phyloP scores from a whole-genome alignment of 2,888 invertebrate genomes.

The Phasia obesa region DNA sequence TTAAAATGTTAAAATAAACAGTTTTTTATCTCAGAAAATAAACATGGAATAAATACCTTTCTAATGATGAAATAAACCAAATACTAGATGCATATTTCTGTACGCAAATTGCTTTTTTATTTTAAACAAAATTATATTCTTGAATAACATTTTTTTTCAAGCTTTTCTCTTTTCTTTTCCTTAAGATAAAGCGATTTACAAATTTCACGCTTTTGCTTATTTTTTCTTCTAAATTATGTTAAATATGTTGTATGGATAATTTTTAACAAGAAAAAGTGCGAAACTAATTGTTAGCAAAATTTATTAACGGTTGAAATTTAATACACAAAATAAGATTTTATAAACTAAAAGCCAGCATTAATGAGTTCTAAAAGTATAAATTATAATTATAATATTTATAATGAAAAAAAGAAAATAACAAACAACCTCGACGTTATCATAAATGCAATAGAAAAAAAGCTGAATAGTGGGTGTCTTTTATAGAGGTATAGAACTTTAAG shows the following conservation, averaged over 20 bases:
- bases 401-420: too few species aligned
- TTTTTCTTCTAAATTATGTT: not conserved
- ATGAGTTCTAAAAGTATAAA: too few species aligned
- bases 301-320: not conserved
- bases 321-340: not conserved
- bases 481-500: too few species aligned
- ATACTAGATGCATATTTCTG: constrained; percentile 28
- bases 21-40: constrained; percentile 49
- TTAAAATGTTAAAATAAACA: not conserved
- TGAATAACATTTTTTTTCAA: constrained; percentile 26
- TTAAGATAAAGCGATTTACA: not conserved
- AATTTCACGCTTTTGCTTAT: not conserved
- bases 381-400: too few species aligned
- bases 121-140: constrained; percentile 22
- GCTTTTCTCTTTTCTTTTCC: not conserved
- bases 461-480: too few species aligned
- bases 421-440: too few species aligned
- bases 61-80: constrained; percentile 44
- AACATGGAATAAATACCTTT: constrained; percentile 48
- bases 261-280: constrained; percentile 16
- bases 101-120: constrained; percentile 28
- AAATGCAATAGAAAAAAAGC: too few species aligned
- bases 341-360: too few species aligned
- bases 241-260: not conserved
- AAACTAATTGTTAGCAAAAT: constrained; percentile 10